Base-by-base conservation (phyloP, 1,140 invertebrate genomes). In the Cephus cinctus region DNA sequence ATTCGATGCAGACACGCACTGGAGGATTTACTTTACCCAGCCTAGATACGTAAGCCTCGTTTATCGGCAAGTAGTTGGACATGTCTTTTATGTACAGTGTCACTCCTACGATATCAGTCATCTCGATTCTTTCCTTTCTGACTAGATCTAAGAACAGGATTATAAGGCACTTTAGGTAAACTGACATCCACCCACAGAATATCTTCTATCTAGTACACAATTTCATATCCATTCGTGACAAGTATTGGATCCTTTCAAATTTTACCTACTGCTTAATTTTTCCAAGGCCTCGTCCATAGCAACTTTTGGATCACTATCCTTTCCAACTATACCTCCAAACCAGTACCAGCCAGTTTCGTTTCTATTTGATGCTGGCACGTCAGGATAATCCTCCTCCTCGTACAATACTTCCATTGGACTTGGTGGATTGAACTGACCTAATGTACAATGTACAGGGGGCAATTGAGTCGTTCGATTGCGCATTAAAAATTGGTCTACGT, bases 1-100 rank as follows among this genome's bases (percentile, higher is more conserved):
- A 87, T 71, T 94, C 84, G 3, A 96, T 88, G 71, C 93, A 96
- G 15, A 93, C 87, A 46, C 94, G 82, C 2, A 88, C 88, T 1
- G 94, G 92, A 12, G 93, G 93, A 77, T 94, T 94, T 31, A 84
- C 71, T 64, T 88, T 88, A 51, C 79, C 80, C 57, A 95, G 86
- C 43, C 83, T 81, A 44, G 82, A 82, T 25, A 83, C 79, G 65
- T 96, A 96, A 20, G 86, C 81, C 47, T 83, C 77, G 71, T 96
- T 97, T 35, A 96, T 75, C 4, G 77, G 75, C 4, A 81, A 70
- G 76, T 92, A 96, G 44, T 89, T 80, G 3, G 75, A 78, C 86
- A 97, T 93, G 61, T 88, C 85, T 46, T 83, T 79, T 43, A 97
- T 82, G 64, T 90, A 95, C 54, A 96, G 77, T 40, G 85, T 88